Percentiles rank a stretch among this genome's conserved stretches.
Conservation (phyloP, 2,113 vertebrate species). For the Illadopsis cleaveri region DNA sequence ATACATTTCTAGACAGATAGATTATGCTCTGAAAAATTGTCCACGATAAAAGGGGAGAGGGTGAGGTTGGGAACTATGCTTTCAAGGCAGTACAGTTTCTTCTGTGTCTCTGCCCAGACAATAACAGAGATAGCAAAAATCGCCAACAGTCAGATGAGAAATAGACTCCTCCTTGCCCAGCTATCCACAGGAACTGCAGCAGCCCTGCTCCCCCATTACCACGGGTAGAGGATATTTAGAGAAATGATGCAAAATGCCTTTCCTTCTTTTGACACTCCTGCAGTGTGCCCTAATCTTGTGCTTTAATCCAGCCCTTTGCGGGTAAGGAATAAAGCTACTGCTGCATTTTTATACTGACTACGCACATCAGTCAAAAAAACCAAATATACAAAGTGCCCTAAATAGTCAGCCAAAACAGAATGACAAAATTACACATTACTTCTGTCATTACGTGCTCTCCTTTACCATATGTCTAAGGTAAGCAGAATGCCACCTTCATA, state of each 20-base stretch:
- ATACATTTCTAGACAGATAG: not conserved
- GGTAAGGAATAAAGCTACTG: not conserved
- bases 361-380: not conserved
- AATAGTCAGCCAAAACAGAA: constrained; percentile 3
- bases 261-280: not conserved
- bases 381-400: not conserved
- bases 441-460: not conserved
- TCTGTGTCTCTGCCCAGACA: not conserved
- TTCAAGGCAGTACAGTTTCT: not conserved
- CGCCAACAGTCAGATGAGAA: not conserved
- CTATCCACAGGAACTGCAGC: not conserved
- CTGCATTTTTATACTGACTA: not conserved
- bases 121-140: not conserved
- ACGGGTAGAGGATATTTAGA: rapidly evolving
- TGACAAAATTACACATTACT: not conserved
- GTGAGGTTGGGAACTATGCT: not conserved
- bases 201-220: not conserved
- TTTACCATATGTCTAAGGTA: not conserved
- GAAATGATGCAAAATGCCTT: not conserved
- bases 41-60: not conserved
- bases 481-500: not conserved
- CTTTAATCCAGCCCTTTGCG: not conserved
- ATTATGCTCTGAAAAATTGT: not conserved
- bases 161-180: not conserved
- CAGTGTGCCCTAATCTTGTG: not conserved